Base-by-base conservation (phyloP, 1,140 invertebrate genomes). In the Drosophila pachea region DNA sequence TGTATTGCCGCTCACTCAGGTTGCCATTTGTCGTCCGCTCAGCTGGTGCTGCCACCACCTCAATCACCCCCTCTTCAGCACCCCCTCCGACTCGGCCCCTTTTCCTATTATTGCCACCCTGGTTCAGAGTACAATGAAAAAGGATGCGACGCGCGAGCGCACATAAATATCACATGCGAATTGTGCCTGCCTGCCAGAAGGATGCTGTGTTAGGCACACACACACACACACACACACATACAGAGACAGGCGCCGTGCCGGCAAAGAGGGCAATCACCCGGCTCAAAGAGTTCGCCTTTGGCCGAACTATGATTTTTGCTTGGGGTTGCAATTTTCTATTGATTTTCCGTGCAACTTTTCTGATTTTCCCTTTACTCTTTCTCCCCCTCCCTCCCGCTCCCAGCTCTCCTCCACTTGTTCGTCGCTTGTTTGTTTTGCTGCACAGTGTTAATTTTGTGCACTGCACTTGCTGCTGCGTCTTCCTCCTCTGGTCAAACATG, bases 181-280 rank as follows among this genome's bases (percentile, higher is more conserved):
- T 52, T 53, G 61, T 69, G 40, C 42, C 42, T 35, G 38, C 47
- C 47, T 36, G 56, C 22, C 48, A 53, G 60, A 66, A 59, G 62
- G 68, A 60, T 60, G 55, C 68, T 60, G 43, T 4, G n/a, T 43
- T 50, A 48, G 74, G 67, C 56, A 74, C 49, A 56, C 76, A 31
- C 47, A 59, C 32, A 54, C 48, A 50, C 42, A 52, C 40, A 64
- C 64, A 53, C 60, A 79, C 64, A 52, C 53, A 14, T 50, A 52
- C 53, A 53, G 68, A 68, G 61, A 70, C 54, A 73, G 76, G 73
- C 77, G 65, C 77, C 76, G 61, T 42, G 68, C 76, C 79, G 79
- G 79, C 79, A 76, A 86, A 86, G 81, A 84, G 79, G 79, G 81
- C 79, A 84, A 84, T 84, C 79, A 84, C 79, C 79, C 81, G 76